A percentile compares a stretch with the other conserved stretches of the same genome.
phyloP scores from a whole-genome alignment of 1,140 invertebrate species.

The Ditylenchus dipsaci region DNA sequence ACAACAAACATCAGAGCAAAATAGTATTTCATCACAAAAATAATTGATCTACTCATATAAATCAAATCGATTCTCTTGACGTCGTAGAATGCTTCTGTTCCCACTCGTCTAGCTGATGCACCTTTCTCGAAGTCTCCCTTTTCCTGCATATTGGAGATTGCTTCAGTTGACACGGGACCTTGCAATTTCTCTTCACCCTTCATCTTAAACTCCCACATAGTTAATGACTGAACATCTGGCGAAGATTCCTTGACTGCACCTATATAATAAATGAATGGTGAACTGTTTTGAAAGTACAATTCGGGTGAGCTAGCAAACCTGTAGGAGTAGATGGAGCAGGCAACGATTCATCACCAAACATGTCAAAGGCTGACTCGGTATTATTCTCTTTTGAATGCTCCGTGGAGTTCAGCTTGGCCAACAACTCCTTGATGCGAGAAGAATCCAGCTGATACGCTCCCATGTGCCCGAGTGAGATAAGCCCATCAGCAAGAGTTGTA shows the following conservation, averaged over 20 bases:
- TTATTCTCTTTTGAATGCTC: neutral
- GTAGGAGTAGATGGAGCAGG: too few relatives aligned
- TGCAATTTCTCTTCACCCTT: conserved; percentile 13
- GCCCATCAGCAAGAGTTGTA: conserved; percentile 31
- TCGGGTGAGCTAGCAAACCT: too few relatives aligned
- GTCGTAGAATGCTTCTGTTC: conserved; percentile 15
- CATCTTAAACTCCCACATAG: conserved; percentile 11
- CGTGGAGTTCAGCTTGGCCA: neutral
- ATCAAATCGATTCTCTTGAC: conserved; percentile 19
- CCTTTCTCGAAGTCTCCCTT: conserved; percentile 3
- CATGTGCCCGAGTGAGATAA: conserved; percentile 36
- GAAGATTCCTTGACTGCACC: too few relatives aligned
- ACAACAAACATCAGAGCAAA: too few relatives aligned
- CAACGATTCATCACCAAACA: conserved; percentile 10
- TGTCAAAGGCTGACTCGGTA: neutral
- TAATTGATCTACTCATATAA: conserved; percentile 8
- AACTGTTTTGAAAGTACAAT: too few relatives aligned
- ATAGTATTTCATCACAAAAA: neutral
- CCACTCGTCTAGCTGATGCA: neutral
- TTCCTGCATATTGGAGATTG: conserved; percentile 1
- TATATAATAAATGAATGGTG: too few relatives aligned
- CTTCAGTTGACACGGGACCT: neutral
- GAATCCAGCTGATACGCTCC: conserved; percentile 30
- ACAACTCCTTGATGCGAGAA: conserved; percentile 5
- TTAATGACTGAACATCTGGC: too few relatives aligned